These are phyloP conservation scores for Melozone crissalis DNA, from an alignment of 2,113 vertebrate genomes.

Conservation along the genomic window DNA sequence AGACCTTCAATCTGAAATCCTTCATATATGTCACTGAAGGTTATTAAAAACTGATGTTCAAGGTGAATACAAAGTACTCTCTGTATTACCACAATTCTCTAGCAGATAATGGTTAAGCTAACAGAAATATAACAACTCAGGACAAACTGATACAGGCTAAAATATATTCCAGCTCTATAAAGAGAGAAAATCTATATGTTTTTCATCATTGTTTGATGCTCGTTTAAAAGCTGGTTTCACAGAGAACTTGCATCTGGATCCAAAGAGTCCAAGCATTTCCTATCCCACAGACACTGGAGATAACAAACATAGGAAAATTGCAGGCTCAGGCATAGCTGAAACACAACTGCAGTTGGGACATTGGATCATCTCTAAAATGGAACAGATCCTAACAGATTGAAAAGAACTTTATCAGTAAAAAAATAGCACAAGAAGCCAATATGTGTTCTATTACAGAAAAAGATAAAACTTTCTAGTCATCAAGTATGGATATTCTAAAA, in stretches of 20 bases:
- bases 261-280: not conserved
- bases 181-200: not conserved
- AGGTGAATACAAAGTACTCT: not conserved
- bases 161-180: not conserved
- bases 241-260: not conserved
- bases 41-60: not conserved
- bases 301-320: not conserved
- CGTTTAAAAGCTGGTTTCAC: not conserved
- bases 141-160: not conserved
- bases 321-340: not conserved
- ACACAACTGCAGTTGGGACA: not conserved
- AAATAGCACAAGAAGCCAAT: not conserved
- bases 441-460: not conserved
- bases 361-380: not conserved
- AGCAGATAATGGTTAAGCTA: not conserved
- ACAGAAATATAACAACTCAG: not conserved
- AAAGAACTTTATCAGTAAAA: not conserved
- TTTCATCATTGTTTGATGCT: not conserved
- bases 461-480: not conserved
- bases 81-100: not conserved
- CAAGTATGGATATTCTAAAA: not conserved
- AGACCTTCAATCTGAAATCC: not conserved
- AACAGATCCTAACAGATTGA: not conserved
- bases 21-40: not conserved
- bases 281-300: fast-evolving